Base-by-base conservation (phyloP, 1,140 invertebrate genomes). In the Hypsibius dujardini region DNA sequence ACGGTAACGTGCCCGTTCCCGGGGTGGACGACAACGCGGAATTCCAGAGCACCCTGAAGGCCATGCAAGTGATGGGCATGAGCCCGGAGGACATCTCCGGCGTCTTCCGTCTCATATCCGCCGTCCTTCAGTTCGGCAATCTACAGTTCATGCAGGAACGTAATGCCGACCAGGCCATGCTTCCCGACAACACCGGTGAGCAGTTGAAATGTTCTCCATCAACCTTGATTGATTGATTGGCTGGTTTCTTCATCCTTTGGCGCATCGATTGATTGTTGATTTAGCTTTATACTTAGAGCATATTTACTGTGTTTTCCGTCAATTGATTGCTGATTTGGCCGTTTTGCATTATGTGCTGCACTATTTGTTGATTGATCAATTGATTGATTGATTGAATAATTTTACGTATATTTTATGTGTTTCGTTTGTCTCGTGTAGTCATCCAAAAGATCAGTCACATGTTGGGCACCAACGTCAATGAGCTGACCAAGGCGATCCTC, bases 41-140 rank as follows among this genome's bases (percentile, higher is more conserved):
- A 81, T 98, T 94, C 81, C 87, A 90, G 76, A 86, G 87, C 46
- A 98, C 95, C 0, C 87, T 94, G 14, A 92, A 95, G 77, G 90
- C 94, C 14, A 98, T 99, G 95, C 87, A 90, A 77, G 98, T 98
- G 72, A 99, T 99, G 95, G 95, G 95, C 47, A 93, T 99, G 85
- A 88, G 87, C 40, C 85, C 85, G 60, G 95, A 98, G 76, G 86
- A 87, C 73, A 82, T 95, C 86, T 77, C 77, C 72, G 92, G 93
- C 62, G 92, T 98, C 74, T 95, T 98, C 80, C 86, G 90, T 73
- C 90, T 96, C 74, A 90, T 98, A 0, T 96, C 93, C 1, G 87
- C 95, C 12, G 90, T 95, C 0, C 86, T 99, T 78, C 82, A 96
- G 47, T 95, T 99, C 79, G 95, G 96, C 1, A 97, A 93, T 75